These are phyloP conservation scores for Maniola hyperantus DNA, from an alignment of 2,888 invertebrate genomes.

Conservation along the genomic window DNA sequence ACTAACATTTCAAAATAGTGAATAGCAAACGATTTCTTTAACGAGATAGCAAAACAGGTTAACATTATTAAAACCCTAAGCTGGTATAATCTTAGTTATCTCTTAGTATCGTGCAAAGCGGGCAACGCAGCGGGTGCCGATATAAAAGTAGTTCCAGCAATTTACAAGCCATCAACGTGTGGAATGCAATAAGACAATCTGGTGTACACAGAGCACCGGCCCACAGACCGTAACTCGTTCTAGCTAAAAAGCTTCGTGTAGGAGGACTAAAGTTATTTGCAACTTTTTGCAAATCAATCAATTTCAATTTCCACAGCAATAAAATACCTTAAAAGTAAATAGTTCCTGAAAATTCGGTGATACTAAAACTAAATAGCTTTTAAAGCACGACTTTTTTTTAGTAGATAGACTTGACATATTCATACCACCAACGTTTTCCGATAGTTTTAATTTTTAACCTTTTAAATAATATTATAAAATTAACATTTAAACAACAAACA, in stretches of 20 bases:
- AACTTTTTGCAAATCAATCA: too few relatives aligned
- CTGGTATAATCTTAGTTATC: slow-evolving; percentile 15
- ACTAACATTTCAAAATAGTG: neutral
- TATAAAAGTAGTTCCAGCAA: slow-evolving; percentile 35
- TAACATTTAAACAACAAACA: too few relatives aligned
- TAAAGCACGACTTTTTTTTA: too few relatives aligned
- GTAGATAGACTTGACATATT: too few relatives aligned
- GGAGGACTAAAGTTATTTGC: slow-evolving; percentile 59
- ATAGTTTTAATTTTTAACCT: too few relatives aligned
- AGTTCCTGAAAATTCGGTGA: neutral
- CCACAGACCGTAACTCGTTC: slow-evolving; percentile 35
- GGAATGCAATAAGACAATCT: slow-evolving; percentile 39
- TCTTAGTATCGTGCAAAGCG: slow-evolving; percentile 11
- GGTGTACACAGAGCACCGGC: slow-evolving; percentile 26
- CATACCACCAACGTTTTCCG: too few relatives aligned
- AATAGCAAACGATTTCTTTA: slow-evolving; percentile 1
- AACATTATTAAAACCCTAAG: neutral
- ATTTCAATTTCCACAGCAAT: neutral
- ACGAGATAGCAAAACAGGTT: slow-evolving; percentile 5
- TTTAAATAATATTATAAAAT: too few relatives aligned
- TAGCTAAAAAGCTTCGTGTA: slow-evolving; percentile 48
- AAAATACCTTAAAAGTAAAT: neutral
- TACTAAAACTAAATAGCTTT: too few relatives aligned
- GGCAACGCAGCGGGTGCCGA: slow-evolving; percentile 29
- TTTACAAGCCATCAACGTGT: slow-evolving; percentile 43